Evolutionary conservation across 2,113 vertebrate species (phyloP).

Genomic region (Aspiorhynchus laticeps): DNA sequence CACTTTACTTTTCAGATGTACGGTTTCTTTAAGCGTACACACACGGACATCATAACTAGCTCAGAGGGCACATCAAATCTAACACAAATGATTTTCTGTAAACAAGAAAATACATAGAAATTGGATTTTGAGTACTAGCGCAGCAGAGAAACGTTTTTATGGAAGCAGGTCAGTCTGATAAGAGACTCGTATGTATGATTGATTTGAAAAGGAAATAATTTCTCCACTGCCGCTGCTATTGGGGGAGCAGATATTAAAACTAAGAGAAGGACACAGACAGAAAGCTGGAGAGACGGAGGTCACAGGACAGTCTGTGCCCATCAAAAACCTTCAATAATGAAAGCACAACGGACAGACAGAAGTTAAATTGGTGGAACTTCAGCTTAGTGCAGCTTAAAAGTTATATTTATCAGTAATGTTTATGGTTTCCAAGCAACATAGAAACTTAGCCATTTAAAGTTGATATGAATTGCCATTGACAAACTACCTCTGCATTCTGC

Average conservation of each 20-base stretch:
- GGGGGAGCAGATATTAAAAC: constrained; percentile 62
- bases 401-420: neutral
- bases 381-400: neutral
- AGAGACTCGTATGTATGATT: constrained; percentile 67
- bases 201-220: constrained; percentile 71
- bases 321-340: constrained; percentile 58
- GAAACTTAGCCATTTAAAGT: neutral
- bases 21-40: neutral
- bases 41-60: neutral
- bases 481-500: neutral
- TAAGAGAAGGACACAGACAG: constrained; percentile 47
- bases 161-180: constrained; percentile 67
- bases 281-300: constrained; percentile 39
- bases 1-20: too few species aligned
- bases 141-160: constrained; percentile 36
- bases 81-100: constrained; percentile 30
- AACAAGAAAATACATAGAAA: constrained; percentile 48
- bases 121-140: constrained; percentile 44
- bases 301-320: constrained; percentile 52
- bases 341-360: neutral
- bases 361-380: neutral
- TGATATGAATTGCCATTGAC: neutral
- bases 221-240: constrained; percentile 62
- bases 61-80: constrained; percentile 30
- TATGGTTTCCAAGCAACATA: neutral